Conservation (phyloP, 2,888 invertebrate species). For the Mesochorus sp. region DNA sequence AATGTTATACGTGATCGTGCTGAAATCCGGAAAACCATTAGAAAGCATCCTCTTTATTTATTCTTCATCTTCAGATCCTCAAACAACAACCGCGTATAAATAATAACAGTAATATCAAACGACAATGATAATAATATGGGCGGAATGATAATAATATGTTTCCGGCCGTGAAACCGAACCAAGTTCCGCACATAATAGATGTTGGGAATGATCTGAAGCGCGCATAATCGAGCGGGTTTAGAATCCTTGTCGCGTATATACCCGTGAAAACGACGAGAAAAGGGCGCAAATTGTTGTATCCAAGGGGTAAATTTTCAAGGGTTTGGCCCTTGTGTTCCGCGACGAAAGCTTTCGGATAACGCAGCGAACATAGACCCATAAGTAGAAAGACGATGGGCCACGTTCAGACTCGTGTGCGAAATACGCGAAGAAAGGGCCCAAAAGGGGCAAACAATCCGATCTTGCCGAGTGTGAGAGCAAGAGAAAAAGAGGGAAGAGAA, state of each 20-base stretch:
- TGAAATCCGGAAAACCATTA: no score
- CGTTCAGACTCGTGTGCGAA: slow-evolving; percentile 34
- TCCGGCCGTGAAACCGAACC: no score
- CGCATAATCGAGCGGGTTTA: slow-evolving; percentile 58
- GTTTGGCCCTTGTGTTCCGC: no score
- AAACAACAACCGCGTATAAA: slow-evolving; percentile 6
- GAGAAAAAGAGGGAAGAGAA: background rate
- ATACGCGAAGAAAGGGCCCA: background rate
- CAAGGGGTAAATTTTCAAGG: no score
- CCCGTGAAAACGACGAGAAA: no score
- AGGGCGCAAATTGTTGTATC: no score
- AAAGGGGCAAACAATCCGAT: slow-evolving; percentile 11
- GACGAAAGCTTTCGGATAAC: slow-evolving; percentile 43
- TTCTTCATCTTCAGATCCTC: background rate
- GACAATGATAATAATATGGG: slow-evolving; percentile 46
- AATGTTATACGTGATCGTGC: no score
- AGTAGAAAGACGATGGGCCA: slow-evolving; percentile 66
- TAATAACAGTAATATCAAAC: slow-evolving; percentile 35
- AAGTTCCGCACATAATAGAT: no score
- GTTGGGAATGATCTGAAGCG: slow-evolving; percentile 4
- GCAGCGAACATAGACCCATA: slow-evolving; percentile 68
- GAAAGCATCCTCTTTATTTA: no score
- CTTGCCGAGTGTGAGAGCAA: background rate
- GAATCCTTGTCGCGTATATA: no score
- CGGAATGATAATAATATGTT: no score